phyloP scores from a whole-genome alignment of 2,888 invertebrate genomes.

The Mermis nigrescens region DNA sequence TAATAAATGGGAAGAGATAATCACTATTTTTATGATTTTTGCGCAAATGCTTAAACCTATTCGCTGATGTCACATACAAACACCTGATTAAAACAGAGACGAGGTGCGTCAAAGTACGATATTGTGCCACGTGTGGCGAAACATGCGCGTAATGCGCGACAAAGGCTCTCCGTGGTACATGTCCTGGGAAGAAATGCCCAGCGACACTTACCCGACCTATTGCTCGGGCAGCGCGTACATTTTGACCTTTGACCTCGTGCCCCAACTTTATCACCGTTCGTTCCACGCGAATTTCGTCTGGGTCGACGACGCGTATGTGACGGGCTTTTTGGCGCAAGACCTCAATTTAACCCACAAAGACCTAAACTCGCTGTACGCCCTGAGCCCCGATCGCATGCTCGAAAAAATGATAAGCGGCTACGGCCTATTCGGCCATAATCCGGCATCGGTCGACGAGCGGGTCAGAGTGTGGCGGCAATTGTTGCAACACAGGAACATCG shows the following conservation, averaged over 20 bases:
- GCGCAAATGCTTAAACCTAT: too few relatives aligned
- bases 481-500: background rate
- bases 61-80: too few relatives aligned
- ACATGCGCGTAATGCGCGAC: constrained; percentile 30
- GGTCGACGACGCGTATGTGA: constrained; percentile 13
- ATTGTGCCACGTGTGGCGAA: too few relatives aligned
- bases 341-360: constrained; percentile 5
- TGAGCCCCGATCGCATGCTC: constrained; percentile 3
- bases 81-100: too few relatives aligned
- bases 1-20: too few relatives aligned
- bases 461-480: constrained; percentile 11
- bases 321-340: constrained; percentile 6
- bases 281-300: constrained; percentile 9
- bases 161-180: constrained; percentile 34
- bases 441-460: constrained; percentile 8
- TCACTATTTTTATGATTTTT: too few relatives aligned
- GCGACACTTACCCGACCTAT: constrained; percentile 32
- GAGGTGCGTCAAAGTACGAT: too few relatives aligned
- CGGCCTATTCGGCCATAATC: constrained; percentile 13
- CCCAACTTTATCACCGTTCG: constrained; percentile 25
- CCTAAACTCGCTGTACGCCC: constrained; percentile 10
- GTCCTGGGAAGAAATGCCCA: constrained; percentile 28
- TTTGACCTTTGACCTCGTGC: constrained; percentile 30
- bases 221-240: constrained; percentile 35
- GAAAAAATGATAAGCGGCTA: constrained; percentile 7